Percentiles rank a stretch among this genome's conserved stretches.
Conservation (phyloP, 2,113 vertebrate genomes). For the Eubucco bourcierii region DNA sequence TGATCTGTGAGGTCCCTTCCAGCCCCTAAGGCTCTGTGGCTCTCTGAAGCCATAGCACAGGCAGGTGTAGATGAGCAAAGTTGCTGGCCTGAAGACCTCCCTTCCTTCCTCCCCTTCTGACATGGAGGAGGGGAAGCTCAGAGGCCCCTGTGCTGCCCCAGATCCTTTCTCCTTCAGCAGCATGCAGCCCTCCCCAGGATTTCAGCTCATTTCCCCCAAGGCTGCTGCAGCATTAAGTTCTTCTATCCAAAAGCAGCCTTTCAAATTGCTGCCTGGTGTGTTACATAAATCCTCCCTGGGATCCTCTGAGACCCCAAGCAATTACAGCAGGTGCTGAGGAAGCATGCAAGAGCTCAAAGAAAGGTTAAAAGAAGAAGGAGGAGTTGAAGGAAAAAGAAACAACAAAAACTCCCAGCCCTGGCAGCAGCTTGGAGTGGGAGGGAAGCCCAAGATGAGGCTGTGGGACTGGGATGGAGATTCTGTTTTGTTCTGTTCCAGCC, state of each 20-base stretch:
- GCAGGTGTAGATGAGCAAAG: neutral
- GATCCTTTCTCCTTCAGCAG: neutral
- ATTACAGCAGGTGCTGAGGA: slow-evolving; percentile 52
- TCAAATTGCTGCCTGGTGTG: slow-evolving; percentile 51
- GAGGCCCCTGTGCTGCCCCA: neutral
- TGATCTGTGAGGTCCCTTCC: too few relatives aligned
- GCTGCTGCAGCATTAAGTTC: slow-evolving; percentile 64
- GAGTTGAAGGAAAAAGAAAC: neutral
- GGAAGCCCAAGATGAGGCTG: neutral
- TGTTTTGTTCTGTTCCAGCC: neutral
- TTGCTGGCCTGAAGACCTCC: neutral
- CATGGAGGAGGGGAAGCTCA: neutral
- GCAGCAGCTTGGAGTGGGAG: slow-evolving; percentile 15
- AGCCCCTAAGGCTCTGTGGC: too few relatives aligned
- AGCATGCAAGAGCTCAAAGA: neutral
- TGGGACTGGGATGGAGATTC: neutral
- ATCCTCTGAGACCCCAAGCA: slow-evolving; percentile 63
- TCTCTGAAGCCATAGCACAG: neutral
- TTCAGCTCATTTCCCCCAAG: slow-evolving; percentile 49
- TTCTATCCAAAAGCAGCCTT: slow-evolving; percentile 55
- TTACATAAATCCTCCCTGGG: slow-evolving; percentile 66
- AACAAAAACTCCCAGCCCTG: neutral
- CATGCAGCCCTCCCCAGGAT: neutral
- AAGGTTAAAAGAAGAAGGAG: slow-evolving; percentile 15
- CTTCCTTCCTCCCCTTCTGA: neutral